Evolutionary conservation across 2,888 invertebrate species (phyloP).

Genomic region (Fragum sueziense): DNA sequence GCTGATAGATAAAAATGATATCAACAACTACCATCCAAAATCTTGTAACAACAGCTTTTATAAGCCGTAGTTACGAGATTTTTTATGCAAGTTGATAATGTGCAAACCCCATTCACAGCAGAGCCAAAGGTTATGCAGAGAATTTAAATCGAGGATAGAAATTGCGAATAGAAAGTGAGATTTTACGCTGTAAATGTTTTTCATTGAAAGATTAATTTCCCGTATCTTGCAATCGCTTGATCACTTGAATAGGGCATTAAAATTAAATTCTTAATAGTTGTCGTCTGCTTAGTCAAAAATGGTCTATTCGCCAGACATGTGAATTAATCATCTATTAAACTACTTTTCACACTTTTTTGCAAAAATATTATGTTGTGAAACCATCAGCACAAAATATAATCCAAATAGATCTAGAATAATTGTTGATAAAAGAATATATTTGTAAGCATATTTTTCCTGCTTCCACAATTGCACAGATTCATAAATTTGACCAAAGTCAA

Average conservation of each 20-base stretch:
- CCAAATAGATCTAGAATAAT: too few relatives aligned
- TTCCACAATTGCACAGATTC: too few relatives aligned
- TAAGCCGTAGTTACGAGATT: too few relatives aligned
- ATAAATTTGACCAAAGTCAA: too few relatives aligned
- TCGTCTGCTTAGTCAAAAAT: conserved; percentile 18
- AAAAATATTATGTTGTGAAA: too few relatives aligned
- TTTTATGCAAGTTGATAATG: too few relatives aligned
- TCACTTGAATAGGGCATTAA: conserved; percentile 14
- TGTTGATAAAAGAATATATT: too few relatives aligned
- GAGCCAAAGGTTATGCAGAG: conserved; percentile 28
- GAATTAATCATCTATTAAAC: conserved; percentile 10
- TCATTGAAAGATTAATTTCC: conserved; percentile 8
- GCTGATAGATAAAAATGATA: neutral
- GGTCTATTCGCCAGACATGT: neutral
- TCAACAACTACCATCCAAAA: too few relatives aligned
- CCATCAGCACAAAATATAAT: too few relatives aligned
- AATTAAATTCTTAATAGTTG: conserved; percentile 27
- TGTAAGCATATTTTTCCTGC: too few relatives aligned
- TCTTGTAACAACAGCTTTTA: too few relatives aligned
- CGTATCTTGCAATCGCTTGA: conserved; percentile 7
- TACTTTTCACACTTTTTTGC: neutral
- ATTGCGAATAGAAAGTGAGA: conserved; percentile 60
- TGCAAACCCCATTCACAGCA: neutral
- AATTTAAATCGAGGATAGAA: conserved; percentile 25
- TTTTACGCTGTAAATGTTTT: conserved; percentile 28